Evolutionary conservation across 2,113 vertebrate species (phyloP).

Genomic region (Perca flavescens): DNA sequence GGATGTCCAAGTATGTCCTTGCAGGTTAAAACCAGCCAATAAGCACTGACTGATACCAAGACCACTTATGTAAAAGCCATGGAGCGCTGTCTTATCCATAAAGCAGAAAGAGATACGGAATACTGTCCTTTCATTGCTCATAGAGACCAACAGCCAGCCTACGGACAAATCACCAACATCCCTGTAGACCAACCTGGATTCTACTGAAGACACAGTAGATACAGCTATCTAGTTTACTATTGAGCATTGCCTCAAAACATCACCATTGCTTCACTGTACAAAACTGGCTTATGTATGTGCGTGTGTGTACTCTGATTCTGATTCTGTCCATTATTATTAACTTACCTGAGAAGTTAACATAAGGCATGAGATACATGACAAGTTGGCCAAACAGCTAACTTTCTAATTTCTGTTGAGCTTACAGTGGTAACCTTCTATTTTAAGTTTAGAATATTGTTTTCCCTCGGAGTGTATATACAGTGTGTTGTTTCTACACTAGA

Average conservation of each 20-base stretch:
- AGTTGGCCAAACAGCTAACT: constrained; percentile 36
- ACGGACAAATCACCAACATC: constrained; percentile 41
- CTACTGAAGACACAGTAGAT: constrained; percentile 52
- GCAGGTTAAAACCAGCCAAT: constrained; percentile 53
- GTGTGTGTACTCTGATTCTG: constrained; percentile 31
- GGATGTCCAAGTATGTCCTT: constrained; percentile 16
- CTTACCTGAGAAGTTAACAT: constrained; percentile 16
- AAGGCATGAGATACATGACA: constrained; percentile 44
- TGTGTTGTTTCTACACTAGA: constrained; percentile 72
- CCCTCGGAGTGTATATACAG: constrained; percentile 67
- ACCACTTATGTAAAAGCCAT: constrained; percentile 65
- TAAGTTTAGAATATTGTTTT: constrained; percentile 12
- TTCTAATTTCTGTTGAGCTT: constrained; percentile 35
- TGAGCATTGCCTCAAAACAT: constrained; percentile 60
- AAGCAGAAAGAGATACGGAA: constrained; percentile 9
- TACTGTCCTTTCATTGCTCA: constrained; percentile 15
- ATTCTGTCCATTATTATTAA: constrained; percentile 42
- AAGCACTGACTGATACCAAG: constrained; percentile 27
- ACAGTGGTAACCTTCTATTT: constrained; percentile 37
- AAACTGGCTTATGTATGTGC: constrained; percentile 50
- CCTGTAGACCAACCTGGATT: constrained; percentile 51
- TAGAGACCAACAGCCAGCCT: constrained; percentile 61
- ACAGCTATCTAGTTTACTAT: constrained; percentile 53
- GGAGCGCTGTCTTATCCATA: constrained; percentile 31
- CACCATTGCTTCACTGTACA: constrained; percentile 44